These are phyloP conservation scores for Watsonalla binaria DNA, from an alignment of 2,888 invertebrate species.

Conservation along the genomic window DNA sequence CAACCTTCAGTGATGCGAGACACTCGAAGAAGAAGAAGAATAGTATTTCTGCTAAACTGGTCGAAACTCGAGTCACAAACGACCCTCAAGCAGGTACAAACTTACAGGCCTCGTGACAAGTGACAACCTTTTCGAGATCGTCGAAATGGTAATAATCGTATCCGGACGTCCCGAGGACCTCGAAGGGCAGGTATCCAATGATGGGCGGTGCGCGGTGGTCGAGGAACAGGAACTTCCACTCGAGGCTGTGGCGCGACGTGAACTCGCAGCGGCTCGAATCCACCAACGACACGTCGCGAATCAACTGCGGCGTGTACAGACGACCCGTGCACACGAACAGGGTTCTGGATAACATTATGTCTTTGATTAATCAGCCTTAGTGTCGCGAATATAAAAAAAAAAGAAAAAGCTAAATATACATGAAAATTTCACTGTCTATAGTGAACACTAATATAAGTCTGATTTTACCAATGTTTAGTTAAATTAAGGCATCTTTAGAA, in stretches of 20 bases:
- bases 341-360: slow-evolving; percentile 52
- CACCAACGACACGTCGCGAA: slow-evolving; percentile 90
- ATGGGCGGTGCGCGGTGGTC: slow-evolving; percentile 95
- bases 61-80: too few species aligned
- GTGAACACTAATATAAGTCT: too few species aligned
- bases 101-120: slow-evolving; percentile 92
- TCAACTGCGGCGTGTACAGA: slow-evolving; percentile 88
- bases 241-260: slow-evolving; percentile 93
- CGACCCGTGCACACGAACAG: slow-evolving; percentile 92
- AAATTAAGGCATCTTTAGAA: too few species aligned
- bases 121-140: slow-evolving; percentile 91
- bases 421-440: too few species aligned
- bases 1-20: too few species aligned
- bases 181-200: slow-evolving; percentile 95
- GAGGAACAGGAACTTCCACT: slow-evolving; percentile 96
- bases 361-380: not conserved
- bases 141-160: slow-evolving; percentile 98
- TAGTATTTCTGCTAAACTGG: too few species aligned
- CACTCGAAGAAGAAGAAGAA: too few species aligned
- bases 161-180: slow-evolving; percentile 95
- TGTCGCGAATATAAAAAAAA: too few species aligned
- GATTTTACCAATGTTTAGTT: too few species aligned
- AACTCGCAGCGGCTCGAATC: slow-evolving; percentile 90
- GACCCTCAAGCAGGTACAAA: slow-evolving; percentile 19
- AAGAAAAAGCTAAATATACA: too few species aligned